A percentile compares a stretch with the other conserved stretches of the same genome.
Conservation (phyloP, 35 echinoderm and acorn worm species). For the Apostichopus japonicus region DNA sequence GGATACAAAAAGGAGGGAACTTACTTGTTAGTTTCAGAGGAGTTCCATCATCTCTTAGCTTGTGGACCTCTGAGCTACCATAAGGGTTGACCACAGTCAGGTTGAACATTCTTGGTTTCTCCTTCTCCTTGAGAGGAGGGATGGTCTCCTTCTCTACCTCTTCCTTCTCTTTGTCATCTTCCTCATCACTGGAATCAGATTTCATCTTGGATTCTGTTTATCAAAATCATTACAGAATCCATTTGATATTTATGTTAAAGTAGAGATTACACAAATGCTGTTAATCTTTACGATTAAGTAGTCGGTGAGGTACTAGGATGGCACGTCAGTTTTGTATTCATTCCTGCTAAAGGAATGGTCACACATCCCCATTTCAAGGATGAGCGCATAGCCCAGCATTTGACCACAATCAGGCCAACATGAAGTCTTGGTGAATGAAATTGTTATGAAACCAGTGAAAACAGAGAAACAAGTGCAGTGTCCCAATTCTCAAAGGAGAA, state of each 20-base stretch:
- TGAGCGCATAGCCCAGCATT: too few species aligned
- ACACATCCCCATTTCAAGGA: background rate
- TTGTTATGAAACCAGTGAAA: too few species aligned
- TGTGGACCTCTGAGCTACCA: conserved; percentile 84
- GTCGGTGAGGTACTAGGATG: too few species aligned
- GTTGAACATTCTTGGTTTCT: conserved; percentile 70
- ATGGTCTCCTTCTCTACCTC: background rate
- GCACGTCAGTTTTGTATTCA: background rate
- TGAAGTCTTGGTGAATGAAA: too few species aligned
- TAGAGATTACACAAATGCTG: background rate
- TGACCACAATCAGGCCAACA: too few species aligned
- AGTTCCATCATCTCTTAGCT: conserved; percentile 86
- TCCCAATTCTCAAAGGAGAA: too few species aligned
- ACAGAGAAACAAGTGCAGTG: too few species aligned
- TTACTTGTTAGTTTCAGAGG: conserved; percentile 94
- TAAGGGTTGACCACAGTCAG: conserved; percentile 93
- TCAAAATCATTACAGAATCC: background rate
- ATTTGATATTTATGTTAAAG: background rate
- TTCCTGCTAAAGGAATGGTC: background rate
- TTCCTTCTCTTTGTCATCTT: conserved; percentile 52
- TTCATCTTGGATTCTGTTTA: conserved; percentile 85
- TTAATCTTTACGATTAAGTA: background rate
- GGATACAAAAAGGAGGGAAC: background rate
- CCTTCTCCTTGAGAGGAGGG: conserved; percentile 31
- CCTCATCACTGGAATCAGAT: conserved; percentile 76